Evolutionary conservation across 2,888 invertebrate genomes (phyloP), one percentile per base, ranked within the genome.

Genomic region (Ashinkailepas kermadecensis): DNA sequence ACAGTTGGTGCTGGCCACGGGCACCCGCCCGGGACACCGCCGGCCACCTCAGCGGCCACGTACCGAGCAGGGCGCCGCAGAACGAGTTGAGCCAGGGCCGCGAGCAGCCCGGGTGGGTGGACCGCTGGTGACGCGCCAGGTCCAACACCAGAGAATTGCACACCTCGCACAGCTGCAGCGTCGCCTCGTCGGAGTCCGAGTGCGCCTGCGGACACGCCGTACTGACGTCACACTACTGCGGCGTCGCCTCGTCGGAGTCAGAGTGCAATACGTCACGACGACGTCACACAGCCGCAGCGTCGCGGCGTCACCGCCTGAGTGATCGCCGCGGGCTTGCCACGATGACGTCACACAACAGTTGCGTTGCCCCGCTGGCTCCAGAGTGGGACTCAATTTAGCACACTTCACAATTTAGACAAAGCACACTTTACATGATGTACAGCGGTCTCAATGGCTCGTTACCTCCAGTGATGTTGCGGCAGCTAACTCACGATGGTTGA

Each of bases 61-160:
- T 82, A 87, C 88, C 88, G 84, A 86, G 85, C 80, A 87, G 87
- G 82, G 89, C 88, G 39, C 91, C 90, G 85, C 91, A 91, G 81
- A 87, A 87, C 6, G 89, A 89, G 81, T 89, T 88, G 84, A 88
- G 85, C 87, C 88, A 87, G 82, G 88, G 85, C 9, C 88, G 86
- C 65, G 90, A 90, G 86, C 91, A 91, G 9, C 91, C 91, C 15
- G 90, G 90, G 86, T 91, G 91, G 21, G 87, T 86, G 0, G 87
- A 86, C 57, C 88, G 86, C 88, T 91, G 88, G 85, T 91, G 86
- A 85, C 85, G 83, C 81, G 86, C 87, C 81, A 90, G 86, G 85
- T 88, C 87, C 8, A 87, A 86, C 4, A 88, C 87, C 21, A 88
- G 84, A 78, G 88, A 87, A 57, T 87, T 87, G 85, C 90, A 90